phyloP scores from a whole-genome alignment of 2,888 invertebrate species.

The Phortica okadai region DNA sequence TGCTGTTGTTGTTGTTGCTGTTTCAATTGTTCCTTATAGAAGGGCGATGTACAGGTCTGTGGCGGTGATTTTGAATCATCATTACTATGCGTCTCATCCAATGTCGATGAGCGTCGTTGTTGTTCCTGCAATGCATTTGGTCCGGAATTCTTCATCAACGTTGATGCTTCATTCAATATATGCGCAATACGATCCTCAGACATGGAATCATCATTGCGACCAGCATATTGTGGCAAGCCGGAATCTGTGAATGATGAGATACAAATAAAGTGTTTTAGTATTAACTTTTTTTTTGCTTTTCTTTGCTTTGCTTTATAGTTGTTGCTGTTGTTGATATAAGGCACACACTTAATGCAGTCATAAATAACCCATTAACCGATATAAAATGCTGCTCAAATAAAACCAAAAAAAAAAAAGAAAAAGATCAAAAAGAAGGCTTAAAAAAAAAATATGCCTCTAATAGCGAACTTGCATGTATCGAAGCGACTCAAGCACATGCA shows the following conservation, averaged over 20 bases:
- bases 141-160: conserved; percentile 85
- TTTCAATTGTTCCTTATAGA: conserved; percentile 84
- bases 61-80: conserved; percentile 90
- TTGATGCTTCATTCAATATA: conserved; percentile 94
- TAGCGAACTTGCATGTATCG: conserved; percentile 12
- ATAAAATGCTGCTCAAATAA: conserved; percentile 55
- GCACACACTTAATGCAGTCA: conserved; percentile 46
- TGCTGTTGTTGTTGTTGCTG: conserved; percentile 58
- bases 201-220: conserved; percentile 85
- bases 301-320: conserved; percentile 32
- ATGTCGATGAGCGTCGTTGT: conserved; percentile 73
- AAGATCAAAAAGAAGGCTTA: background rate
- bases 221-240: conserved; percentile 86
- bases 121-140: conserved; percentile 77
- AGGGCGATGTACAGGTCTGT: conserved; percentile 88
- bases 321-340: conserved; percentile 12
- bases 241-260: conserved; percentile 79
- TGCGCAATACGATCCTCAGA: conserved; percentile 96
- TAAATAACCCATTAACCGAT: conserved; percentile 72
- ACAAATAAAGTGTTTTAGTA: background rate
- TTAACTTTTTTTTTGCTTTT: background rate
- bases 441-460: background rate
- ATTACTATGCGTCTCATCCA: conserved; percentile 85
- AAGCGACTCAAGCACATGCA: background rate
- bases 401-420: conserved; percentile 30